Percentiles rank a stretch among this genome's conserved stretches.
These are phyloP conservation scores for Gisinianus flammeolus DNA, from an alignment of 2,888 invertebrate species.

Conservation along the genomic window DNA sequence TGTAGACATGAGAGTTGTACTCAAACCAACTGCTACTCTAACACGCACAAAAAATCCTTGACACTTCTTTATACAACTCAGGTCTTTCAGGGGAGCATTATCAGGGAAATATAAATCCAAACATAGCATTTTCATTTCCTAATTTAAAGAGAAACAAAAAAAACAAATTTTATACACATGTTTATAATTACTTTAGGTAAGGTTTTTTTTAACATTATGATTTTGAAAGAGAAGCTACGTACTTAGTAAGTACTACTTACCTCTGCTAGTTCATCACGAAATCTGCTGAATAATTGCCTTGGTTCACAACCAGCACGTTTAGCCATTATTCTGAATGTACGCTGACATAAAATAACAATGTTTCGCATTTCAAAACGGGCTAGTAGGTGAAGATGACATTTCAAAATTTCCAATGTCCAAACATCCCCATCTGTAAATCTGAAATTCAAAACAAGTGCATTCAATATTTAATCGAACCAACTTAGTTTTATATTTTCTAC, in stretches of 20 bases:
- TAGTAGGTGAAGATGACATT: constrained; percentile 20
- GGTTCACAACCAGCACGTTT: constrained; percentile 28
- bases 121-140: constrained; percentile 28
- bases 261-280: constrained; percentile 10
- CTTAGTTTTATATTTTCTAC: neutral
- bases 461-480: too few relatives aligned
- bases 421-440: constrained; percentile 31
- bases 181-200: neutral
- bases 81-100: neutral
- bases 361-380: constrained; percentile 8
- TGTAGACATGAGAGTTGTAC: neutral
- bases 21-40: constrained; percentile 16
- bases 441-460: neutral
- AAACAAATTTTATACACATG: neutral
- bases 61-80: neutral
- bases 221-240: neutral
- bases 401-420: constrained; percentile 18
- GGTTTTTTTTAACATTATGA: neutral
- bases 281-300: constrained; percentile 16
- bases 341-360: constrained; percentile 1
- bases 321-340: constrained; percentile 16
- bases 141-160: neutral
- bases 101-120: neutral
- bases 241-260: constrained; percentile 6
- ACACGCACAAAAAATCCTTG: constrained; percentile 6